Evolutionary conservation across 35 echinoderm and acorn worm genomes (phyloP), one percentile per base, ranked within the genome.

Genomic region (Patiria miniata): DNA sequence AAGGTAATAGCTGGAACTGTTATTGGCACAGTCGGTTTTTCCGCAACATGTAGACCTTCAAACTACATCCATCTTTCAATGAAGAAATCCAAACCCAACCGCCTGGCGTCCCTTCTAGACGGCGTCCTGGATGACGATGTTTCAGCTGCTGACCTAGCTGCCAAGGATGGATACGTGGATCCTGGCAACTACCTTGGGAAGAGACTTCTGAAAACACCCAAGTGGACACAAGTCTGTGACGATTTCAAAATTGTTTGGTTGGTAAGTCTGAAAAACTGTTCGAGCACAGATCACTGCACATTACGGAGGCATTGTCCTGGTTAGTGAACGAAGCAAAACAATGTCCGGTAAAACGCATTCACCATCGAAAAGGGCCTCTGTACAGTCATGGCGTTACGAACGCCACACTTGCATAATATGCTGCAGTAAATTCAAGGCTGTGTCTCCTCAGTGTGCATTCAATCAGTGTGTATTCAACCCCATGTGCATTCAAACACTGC

Each of bases 171-270:
- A 37, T 85, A 39, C 28, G 84, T 86, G 8, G 84, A 86, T 34
- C 84, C 84, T 7, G 44, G 28, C 17, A 77, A 76, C 23, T 86
- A 77, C 44, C 21, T 86, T 34, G 84, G 23, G 1, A 38, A 38
- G 28, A 6, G 84, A 40, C 60, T 37, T 4, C 32, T 86, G 8
- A 37, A 37, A 17, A 42, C 28, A 17, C 84, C 84, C 6, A 21
- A 86, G 40, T 86, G 84, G 84, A 52, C 69, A 15, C 84, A 86
- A 77, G 84, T 50, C 32, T 86, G 84, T 86, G 84, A 86, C 42
- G 84, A 86, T 33, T 86, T 39, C 61, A 73, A 40, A 34, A 5
- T 86, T 15, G 84, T 77, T 7, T 65, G 55, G 55, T 23, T 26
- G 84, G 84, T 86, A 50, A n/a, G 26, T 39, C 36, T n/a, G n/a